Evolutionary conservation across 2,888 invertebrate species (phyloP), one percentile per base, ranked within the genome.

Genomic region (Limnephilus rhombicus): DNA sequence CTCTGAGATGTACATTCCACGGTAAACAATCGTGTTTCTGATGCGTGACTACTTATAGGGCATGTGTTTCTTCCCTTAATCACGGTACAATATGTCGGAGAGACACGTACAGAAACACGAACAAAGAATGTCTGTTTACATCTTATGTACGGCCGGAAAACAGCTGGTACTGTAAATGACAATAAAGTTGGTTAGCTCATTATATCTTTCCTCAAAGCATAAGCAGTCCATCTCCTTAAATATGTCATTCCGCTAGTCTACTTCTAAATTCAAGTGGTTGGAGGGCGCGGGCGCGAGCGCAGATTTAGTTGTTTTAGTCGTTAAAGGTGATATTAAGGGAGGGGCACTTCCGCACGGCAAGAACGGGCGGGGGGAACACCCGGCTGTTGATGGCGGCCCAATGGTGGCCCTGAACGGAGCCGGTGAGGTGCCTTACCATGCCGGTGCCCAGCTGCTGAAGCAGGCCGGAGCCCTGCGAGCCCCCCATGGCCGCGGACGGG

Each of bases 361-460:
- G 94, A 94, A 96, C 96, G 94, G 96, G 93, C 90, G 93, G 93
- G 93, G 93, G 92, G 90, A 91, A 93, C 91, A 91, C 92, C 95
- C 95, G 93, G 94, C 95, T 96, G 95, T 96, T 96, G 94, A 96
- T 95, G 94, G 95, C 94, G 95, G 95, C 95, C 96, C 96, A 96
- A 95, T 96, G 95, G 94, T 94, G 95, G 94, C 94, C 94, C 95
- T 96, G 96, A 95, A 96, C 96, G 95, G 96, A 97, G 96, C 97
- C 97, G 95, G 97, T 97, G 95, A 97, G 96, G 96, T 97, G 98
- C 97, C 98, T 98, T 98, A 98, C 98, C 98, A 99, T 98, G 97
- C 98, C 98, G 96, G 98, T 97, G 97, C 98, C 98, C 95, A 99
- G 96, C 96, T 98, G 98, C 95, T 98, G 98, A 94, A 99, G 96